Evolutionary conservation across 2,888 invertebrate genomes (phyloP).

Genomic region (Plebejus melissa): DNA sequence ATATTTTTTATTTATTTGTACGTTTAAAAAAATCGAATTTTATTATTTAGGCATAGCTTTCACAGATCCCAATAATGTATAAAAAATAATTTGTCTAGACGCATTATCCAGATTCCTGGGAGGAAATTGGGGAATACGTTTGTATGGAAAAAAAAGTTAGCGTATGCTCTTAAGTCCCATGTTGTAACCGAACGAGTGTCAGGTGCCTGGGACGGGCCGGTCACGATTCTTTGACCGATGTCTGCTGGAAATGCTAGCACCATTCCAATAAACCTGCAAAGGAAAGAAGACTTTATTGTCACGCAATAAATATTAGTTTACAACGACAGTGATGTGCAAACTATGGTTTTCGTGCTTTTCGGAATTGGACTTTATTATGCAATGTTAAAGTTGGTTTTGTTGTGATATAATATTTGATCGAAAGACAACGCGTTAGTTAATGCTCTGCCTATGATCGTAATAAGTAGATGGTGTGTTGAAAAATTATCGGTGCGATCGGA

Average conservation of each 20-base stretch:
- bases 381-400: slow-evolving; percentile 37
- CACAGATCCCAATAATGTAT: too few species aligned
- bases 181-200: slow-evolving; percentile 60
- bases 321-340: slow-evolving; percentile 34
- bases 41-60: too few species aligned
- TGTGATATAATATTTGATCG: slow-evolving; percentile 40
- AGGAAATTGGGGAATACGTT: too few species aligned
- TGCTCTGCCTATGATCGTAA: slow-evolving; percentile 76
- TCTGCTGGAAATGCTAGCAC: slow-evolving; percentile 59
- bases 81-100: too few species aligned
- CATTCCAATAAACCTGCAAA: slow-evolving; percentile 37
- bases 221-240: slow-evolving; percentile 77
- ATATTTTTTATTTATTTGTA: too few species aligned
- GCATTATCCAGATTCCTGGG: too few species aligned
- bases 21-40: too few species aligned
- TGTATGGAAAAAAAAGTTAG: too few species aligned
- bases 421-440: slow-evolving; percentile 67
- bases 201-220: slow-evolving; percentile 73
- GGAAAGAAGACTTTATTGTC: slow-evolving; percentile 42
- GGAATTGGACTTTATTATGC: slow-evolving; percentile 37
- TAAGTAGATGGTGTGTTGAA: slow-evolving; percentile 79
- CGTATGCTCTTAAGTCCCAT: slow-evolving; percentile 49
- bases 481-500: slow-evolving; percentile 77
- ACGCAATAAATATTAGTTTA: slow-evolving; percentile 36
- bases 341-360: slow-evolving; percentile 32